Conservation (phyloP, 1,140 invertebrate genomes). For the Thrips palmi region DNA sequence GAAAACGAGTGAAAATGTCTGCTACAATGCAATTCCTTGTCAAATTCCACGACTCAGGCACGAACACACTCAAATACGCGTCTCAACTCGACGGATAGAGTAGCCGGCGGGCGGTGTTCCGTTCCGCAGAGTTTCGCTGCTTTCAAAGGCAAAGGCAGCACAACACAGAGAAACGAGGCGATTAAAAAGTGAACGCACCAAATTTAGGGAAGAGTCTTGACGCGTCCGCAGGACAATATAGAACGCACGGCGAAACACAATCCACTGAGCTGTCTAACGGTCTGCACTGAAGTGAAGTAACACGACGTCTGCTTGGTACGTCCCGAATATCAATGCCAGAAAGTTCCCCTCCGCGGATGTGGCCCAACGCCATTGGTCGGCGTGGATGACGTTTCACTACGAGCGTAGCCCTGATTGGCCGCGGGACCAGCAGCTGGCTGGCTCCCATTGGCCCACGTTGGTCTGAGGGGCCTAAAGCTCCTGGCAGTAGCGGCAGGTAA, state of each 20-base stretch:
- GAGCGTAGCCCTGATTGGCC: conserved; percentile 18
- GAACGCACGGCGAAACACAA: not conserved
- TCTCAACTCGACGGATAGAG: too few species aligned
- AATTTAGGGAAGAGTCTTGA: not conserved
- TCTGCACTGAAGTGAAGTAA: conserved; percentile 3
- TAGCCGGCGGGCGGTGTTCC: too few species aligned
- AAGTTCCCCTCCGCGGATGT: not conserved
- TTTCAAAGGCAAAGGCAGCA: too few species aligned
- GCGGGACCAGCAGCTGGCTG: conserved; percentile 25
- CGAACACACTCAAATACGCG: too few species aligned
- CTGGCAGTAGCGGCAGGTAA: too few species aligned
- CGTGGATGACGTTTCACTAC: conserved; percentile 17
- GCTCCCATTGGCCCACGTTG: conserved; percentile 32
- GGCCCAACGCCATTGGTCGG: not conserved
- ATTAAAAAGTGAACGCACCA: not conserved
- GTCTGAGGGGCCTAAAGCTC: too few species aligned
- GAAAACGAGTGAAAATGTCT: too few species aligned
- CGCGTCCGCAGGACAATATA: not conserved
- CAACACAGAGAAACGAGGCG: not conserved
- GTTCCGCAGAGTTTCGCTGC: too few species aligned
- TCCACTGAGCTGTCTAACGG: not conserved
- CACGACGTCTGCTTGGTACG: not conserved
- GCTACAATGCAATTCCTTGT: too few species aligned
- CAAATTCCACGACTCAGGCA: too few species aligned
- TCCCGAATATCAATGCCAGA: not conserved